Conservation (phyloP, 2,888 invertebrate species). For the Megaustenia siamemsis region DNA sequence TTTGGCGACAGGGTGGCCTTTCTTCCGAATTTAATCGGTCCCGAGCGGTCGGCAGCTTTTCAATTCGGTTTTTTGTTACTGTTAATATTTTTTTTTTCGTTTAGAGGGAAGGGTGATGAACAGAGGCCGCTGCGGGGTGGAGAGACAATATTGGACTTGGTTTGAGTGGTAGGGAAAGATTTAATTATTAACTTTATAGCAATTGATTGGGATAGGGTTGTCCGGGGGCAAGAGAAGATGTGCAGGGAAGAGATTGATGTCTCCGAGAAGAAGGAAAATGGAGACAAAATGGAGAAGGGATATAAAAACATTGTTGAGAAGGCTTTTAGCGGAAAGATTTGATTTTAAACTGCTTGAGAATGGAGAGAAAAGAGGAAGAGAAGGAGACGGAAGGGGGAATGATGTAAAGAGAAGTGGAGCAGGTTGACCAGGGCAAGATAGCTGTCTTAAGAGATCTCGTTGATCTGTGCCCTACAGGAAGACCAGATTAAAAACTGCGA, state of each 20-base stretch:
- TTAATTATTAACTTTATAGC: constrained; percentile 36
- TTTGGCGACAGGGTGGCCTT: constrained; percentile 51
- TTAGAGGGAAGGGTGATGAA: neutral
- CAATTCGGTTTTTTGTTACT: constrained; percentile 19
- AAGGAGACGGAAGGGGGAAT: neutral
- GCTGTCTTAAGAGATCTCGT: too few species aligned
- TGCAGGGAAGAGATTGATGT: neutral
- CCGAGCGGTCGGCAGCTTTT: constrained; percentile 46
- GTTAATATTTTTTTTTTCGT: constrained; percentile 11
- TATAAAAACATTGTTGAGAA: neutral
- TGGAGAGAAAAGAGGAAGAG: neutral
- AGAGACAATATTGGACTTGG: constrained; percentile 29
- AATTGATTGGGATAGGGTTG: neutral
- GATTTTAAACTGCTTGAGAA: neutral
- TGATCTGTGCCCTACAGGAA: too few species aligned
- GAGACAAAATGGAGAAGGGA: neutral
- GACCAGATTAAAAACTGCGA: too few species aligned
- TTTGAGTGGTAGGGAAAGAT: neutral
- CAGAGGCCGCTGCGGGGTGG: constrained; percentile 5
- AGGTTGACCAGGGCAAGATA: too few species aligned
- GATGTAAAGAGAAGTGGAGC: too few species aligned
- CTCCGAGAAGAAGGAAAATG: neutral
- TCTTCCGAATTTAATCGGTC: constrained; percentile 53
- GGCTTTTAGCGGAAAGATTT: neutral
- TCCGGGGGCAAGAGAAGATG: neutral